A percentile compares a stretch with the other conserved stretches of the same genome.
Evolutionary conservation across 2,797 vertebrate genomes (phyloP).

Genomic region (Hyperoplus immaculatus): DNA sequence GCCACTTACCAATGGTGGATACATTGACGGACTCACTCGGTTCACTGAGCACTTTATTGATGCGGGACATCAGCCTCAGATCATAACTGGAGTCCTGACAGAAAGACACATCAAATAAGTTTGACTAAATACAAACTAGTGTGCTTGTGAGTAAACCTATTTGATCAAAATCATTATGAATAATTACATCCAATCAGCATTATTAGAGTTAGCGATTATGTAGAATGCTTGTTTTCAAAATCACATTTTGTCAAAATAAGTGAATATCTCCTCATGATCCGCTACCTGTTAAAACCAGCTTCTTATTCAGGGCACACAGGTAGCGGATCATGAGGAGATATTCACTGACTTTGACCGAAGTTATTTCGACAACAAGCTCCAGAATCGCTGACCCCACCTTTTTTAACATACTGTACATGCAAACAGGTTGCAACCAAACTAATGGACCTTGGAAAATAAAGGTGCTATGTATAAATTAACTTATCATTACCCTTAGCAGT

Average conservation of each 20-base stretch:
- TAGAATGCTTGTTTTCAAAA: no score
- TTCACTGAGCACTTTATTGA: constrained; percentile 88
- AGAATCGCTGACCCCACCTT: no score
- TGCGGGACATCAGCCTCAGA: constrained; percentile 91
- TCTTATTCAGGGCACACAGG: no score
- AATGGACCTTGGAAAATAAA: not conserved
- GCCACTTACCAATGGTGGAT: constrained; percentile 90
- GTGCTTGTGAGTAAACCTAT: not conserved
- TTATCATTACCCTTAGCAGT: constrained; percentile 89
- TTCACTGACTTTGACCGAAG: no score
- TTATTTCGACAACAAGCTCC: no score
- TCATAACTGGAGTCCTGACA: constrained; percentile 92
- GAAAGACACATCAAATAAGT: constrained; percentile 21
- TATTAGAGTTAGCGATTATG: no score
- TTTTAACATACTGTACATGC: not conserved
- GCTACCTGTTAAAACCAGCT: no score
- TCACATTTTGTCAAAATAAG: no score
- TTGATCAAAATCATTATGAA: not conserved
- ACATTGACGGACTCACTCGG: constrained; percentile 92
- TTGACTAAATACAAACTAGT: constrained; percentile 9
- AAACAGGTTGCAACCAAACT: not conserved
- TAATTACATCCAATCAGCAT: not conserved
- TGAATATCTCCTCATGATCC: no score
- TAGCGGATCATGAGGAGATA: no score
- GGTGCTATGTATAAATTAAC: not conserved